A percentile compares a stretch with the other conserved stretches of the same genome.
These are phyloP conservation scores for Argopecten irradians DNA, from an alignment of 1,140 invertebrate species.

Conservation along the genomic window DNA sequence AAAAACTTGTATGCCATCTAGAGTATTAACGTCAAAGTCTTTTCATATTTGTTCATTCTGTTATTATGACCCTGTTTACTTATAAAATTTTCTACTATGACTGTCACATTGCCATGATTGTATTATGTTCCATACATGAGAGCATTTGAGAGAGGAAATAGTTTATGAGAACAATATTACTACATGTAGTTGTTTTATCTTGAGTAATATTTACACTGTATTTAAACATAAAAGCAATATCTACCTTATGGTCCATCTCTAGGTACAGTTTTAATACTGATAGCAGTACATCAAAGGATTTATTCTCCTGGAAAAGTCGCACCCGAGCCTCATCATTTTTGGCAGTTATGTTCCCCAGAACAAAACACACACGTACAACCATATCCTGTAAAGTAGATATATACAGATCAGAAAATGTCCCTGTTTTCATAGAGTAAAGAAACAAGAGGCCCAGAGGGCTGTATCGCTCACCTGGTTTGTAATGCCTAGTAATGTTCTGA, in stretches of 20 bases:
- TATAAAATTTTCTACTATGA: background rate
- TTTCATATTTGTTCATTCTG: too few relatives aligned
- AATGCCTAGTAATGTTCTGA: too few relatives aligned
- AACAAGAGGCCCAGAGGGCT: too few relatives aligned
- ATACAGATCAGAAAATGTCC: background rate
- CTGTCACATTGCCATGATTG: too few relatives aligned
- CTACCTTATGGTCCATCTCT: slow-evolving; percentile 76
- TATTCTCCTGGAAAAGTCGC: slow-evolving; percentile 80
- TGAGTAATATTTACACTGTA: background rate
- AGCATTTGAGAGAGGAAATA: background rate
- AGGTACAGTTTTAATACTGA: slow-evolving; percentile 81
- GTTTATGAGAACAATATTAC: background rate
- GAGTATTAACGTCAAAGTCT: too few relatives aligned
- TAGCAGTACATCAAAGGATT: slow-evolving; percentile 80
- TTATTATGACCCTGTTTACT: too few relatives aligned
- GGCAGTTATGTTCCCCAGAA: slow-evolving; percentile 87
- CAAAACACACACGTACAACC: slow-evolving; percentile 85
- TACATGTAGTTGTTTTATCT: background rate
- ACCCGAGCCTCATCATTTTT: slow-evolving; percentile 82
- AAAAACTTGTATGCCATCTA: too few relatives aligned
- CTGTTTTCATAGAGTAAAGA: too few relatives aligned
- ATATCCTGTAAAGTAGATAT: slow-evolving; percentile 78
- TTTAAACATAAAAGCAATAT: slow-evolving; percentile 16
- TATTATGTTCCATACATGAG: too few relatives aligned
- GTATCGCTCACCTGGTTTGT: too few relatives aligned